Evolutionary conservation across 1,140 invertebrate genomes (phyloP), one percentile per base, ranked within the genome.

Genomic region (Octopus bimaculoides): DNA sequence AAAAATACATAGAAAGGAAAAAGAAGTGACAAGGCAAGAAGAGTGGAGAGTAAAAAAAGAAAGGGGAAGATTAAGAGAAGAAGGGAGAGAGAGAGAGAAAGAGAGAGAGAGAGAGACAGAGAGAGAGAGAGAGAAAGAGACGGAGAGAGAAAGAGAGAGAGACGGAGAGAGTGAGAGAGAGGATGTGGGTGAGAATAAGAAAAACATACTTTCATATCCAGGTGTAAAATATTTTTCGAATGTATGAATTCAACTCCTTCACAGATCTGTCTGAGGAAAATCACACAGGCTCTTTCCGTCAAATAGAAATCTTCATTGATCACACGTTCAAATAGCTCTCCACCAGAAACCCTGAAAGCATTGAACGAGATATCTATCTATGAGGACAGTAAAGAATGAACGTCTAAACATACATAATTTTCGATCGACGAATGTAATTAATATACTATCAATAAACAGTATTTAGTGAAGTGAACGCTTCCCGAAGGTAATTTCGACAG

Each of bases 191-290:
- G 12, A n/a, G 61, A 66, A 66, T 14, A 66, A 2, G 61, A 66
- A 76, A 53, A 14, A 84, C 86, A 88, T 91, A 96, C 95, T 93
- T 99, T 99, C 92, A 99, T 93, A 89, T 99, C 97, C 17, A 99
- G 92, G 92, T 99, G 97, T 53, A 99, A 90, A 82, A 99, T 97
- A 86, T 95, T 95, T 87, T 98, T 95, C 26, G 94, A 93, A 87
- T 99, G 98, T 87, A 99, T 97, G 87, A 98, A 99, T 83, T 96
- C 95, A 79, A 99, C 94, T 17, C 97, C 98, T 88, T 99, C 96
- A 88, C 96, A 98, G 83, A 99, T 98, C 91, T 99, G 98, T 54
- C 97, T 92, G 92, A 99, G 96, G 87, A 99, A 99, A 78, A 98
- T 95, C 0, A 96, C 94, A 89, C 97, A 98, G 4, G 96, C 95